Base-by-base conservation (phyloP, 2,888 invertebrate genomes). In the Rhorus exstirpatorius region DNA sequence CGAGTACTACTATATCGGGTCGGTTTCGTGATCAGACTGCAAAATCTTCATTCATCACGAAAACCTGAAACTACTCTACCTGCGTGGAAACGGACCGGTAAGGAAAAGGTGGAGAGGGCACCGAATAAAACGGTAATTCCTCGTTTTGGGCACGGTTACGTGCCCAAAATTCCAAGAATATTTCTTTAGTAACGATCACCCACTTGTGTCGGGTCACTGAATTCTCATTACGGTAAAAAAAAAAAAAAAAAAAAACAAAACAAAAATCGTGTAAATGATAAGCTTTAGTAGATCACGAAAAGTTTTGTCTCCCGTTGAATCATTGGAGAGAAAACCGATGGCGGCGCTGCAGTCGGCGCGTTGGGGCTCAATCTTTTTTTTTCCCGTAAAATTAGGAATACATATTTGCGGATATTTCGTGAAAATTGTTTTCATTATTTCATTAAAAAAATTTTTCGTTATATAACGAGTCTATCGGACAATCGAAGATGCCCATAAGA, bases 11-110 rank as follows among this genome's bases (percentile, higher is more conserved):
- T 49, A 26, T 65, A 81, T 49, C 77, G 77, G 77, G 65, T 77
- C 81, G 76, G 8, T 77, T 58, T 76, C 81, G 81, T 81, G 81
- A 81, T 60, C 65, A 67, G 81, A 17, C 60, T 81, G 76, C 70
- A 46, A 76, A 81, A 53, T 12, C 24, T n/a, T 53, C 24, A 19
- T 19, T 17, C 14, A 14, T 67, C 3, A n/a, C 67, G 67, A 35
- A 49, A n/a, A n/a, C n/a, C 67, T 58, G 24, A 67, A 46, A 60
- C 55, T 67, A 49, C 58, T 49, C 31, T 49, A 12, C n/a, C n/a
- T n/a, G n/a, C n/a, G n/a, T 19, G 53, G 14, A 53, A 65, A 65
- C 53, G 55, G 31, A 63, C 53, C 41, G 3, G 55, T 75, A 75
- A 75, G 65, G 75, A 63, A 21, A 7, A 12, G n/a, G 53, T 17